These are phyloP conservation scores for Coptodon rendalli DNA, from an alignment of 2,113 vertebrate genomes.

Conservation along the genomic window DNA sequence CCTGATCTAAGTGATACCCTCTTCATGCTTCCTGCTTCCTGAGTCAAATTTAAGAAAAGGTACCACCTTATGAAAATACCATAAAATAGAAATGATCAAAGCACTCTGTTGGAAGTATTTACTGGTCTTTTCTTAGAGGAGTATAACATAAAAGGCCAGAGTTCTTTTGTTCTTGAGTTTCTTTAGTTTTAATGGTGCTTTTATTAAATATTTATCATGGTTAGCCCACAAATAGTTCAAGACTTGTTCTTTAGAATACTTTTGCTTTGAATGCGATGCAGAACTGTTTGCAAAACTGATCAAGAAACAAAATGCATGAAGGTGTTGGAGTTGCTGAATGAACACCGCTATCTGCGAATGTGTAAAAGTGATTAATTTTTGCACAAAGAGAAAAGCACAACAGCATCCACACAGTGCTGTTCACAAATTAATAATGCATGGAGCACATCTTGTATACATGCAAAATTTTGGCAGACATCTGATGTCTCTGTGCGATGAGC, in stretches of 20 bases:
- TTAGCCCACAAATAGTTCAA: not conserved
- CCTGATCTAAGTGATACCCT: not conserved
- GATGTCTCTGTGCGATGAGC: conserved; percentile 44
- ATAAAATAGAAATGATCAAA: not conserved
- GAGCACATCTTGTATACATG: conserved; percentile 41
- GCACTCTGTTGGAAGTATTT: not conserved
- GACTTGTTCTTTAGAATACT: not conserved
- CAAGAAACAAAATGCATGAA: not conserved
- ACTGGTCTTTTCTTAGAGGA: not conserved
- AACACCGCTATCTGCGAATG: not conserved
- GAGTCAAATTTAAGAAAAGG: not conserved
- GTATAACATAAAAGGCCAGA: not conserved
- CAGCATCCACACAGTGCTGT: not conserved
- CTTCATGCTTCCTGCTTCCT: not conserved
- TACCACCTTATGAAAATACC: not conserved
- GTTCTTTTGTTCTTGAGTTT: not conserved
- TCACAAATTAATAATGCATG: conserved; percentile 52
- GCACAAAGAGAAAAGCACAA: not conserved
- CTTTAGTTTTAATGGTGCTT: not conserved
- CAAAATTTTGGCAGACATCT: conserved; percentile 53
- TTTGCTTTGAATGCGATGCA: not conserved
- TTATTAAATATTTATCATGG: not conserved
- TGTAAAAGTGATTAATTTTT: not conserved
- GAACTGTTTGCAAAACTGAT: not conserved
- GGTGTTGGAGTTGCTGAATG: not conserved